Evolutionary conservation across 1,140 invertebrate genomes (phyloP).

Genomic region (Ostrea denselamellosa): DNA sequence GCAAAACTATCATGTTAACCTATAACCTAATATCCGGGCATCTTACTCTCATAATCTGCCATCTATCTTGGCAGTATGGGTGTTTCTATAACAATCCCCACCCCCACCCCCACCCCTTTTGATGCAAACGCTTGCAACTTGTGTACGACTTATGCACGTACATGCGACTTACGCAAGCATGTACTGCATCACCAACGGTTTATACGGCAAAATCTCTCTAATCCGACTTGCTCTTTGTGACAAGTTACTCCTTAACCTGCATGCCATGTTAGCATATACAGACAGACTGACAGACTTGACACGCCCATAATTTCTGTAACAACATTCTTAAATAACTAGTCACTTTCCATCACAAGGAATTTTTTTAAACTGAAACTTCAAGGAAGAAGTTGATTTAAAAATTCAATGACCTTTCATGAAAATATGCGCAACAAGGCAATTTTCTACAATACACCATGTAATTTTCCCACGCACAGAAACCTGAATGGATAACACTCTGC

Average conservation of each 20-base stretch:
- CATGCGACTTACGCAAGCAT: no score
- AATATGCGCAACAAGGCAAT: background rate
- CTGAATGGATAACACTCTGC: background rate
- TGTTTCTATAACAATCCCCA: no score
- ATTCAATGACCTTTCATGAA: background rate
- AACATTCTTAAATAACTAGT: background rate
- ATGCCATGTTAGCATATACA: background rate
- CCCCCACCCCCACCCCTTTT: no score
- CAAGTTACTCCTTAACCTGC: background rate
- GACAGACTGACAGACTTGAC: background rate
- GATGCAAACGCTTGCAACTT: no score
- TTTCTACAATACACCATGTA: background rate
- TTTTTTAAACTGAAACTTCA: background rate
- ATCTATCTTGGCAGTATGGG: no score
- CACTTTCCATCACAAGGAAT: background rate
- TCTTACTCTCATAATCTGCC: no score
- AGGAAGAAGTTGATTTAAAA: background rate
- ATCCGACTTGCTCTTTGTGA: no score
- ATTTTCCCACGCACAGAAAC: background rate
- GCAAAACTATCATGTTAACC: no score
- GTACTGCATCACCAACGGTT: no score
- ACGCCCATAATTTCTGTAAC: background rate
- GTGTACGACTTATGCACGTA: no score
- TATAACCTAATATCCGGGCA: no score
- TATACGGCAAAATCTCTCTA: no score